phyloP scores from a whole-genome alignment of 2,797 vertebrate genomes.

The Crax fasciolata region DNA sequence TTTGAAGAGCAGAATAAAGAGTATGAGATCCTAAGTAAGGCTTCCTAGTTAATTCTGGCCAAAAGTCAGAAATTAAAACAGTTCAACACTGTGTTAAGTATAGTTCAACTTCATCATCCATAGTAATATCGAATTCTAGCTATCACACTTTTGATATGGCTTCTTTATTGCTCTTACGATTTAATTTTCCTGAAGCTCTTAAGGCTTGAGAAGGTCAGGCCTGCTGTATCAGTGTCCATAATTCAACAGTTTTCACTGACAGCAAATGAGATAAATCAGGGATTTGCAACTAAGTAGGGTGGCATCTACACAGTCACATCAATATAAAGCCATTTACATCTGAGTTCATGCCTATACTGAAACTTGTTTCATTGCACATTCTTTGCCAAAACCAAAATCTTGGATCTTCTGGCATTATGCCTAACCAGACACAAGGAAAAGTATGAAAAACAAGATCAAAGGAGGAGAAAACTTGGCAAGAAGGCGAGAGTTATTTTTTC shows the following conservation, averaged over 20 bases:
- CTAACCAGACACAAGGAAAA: not conserved
- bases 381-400: not conserved
- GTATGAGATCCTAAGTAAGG: not conserved
- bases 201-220: not conserved
- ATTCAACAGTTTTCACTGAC: not conserved
- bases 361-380: not conserved
- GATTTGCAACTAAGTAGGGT: not conserved
- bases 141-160: not conserved
- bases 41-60: not conserved
- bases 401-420: not conserved
- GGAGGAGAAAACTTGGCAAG: not conserved
- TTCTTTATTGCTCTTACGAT: not conserved
- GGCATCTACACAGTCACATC: not conserved
- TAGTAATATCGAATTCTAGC: not conserved
- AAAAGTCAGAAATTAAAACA: not conserved
- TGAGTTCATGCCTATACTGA: not conserved
- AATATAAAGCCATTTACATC: not conserved
- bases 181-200: not conserved
- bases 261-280: not conserved
- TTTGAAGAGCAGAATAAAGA: not conserved
- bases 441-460: not conserved
- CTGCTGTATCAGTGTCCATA: rapidly evolving
- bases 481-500: not conserved
- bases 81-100: not conserved
- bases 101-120: not conserved